phyloP scores from a whole-genome alignment of 2,113 vertebrate genomes.

The zebrafish (Danio rerio) region GRCz12tu NC_133180.1:70875001-70875500 shows the following conservation, averaged over 20 bases:
- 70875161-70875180: slow-evolving; percentile 46
- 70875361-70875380: too few species aligned
- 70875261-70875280: too few species aligned
- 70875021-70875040: slow-evolving; percentile 93
- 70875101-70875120: slow-evolving; percentile 87
- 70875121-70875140: slow-evolving; percentile 90
- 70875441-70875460: too few species aligned
- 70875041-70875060: slow-evolving; percentile 96
- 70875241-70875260: not conserved
- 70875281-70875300: not conserved
- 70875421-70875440: too few species aligned
- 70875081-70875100: slow-evolving; percentile 84
- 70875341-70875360: too few species aligned
- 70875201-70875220: slow-evolving; percentile 37
- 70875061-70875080: slow-evolving; percentile 91
- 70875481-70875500: too few species aligned
- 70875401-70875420: too few species aligned
- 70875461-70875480: too few species aligned
- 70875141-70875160: slow-evolving; percentile 84
- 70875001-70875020: slow-evolving; percentile 96
- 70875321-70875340: too few species aligned
- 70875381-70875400: too few species aligned
- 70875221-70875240: not conserved
- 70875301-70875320: not conserved
- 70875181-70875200: slow-evolving; percentile 35